Evolutionary conservation across 2,797 vertebrate species (phyloP).

Genomic region (Sandelia bainsii): DNA sequence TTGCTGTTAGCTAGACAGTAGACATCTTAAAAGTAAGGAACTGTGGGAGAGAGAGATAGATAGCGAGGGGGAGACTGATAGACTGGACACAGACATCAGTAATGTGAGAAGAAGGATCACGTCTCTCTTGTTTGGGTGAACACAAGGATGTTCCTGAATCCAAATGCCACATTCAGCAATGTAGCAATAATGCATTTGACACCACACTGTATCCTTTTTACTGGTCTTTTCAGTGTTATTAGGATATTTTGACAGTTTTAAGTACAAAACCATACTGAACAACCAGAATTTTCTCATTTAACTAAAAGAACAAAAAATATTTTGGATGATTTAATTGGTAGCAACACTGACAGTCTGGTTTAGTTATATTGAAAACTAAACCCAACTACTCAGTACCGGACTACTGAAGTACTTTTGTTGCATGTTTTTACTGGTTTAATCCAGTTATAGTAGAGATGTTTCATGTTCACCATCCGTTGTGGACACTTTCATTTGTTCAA

Average conservation of each 20-base stretch:
- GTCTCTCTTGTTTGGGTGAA: conserved; percentile 14
- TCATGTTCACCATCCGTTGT: background rate
- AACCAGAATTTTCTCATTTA: no score
- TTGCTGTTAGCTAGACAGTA: conserved; percentile 46
- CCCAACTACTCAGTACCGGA: no score
- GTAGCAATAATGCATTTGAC: conserved; percentile 17
- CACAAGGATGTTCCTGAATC: conserved; percentile 8
- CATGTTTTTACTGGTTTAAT: background rate
- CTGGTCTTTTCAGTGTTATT: background rate
- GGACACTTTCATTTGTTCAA: no score
- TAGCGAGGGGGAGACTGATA: background rate
- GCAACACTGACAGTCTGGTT: background rate
- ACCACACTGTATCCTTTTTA: conserved; percentile 1
- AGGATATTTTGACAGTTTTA: background rate
- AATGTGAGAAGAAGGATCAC: conserved; percentile 41
- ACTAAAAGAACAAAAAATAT: no score
- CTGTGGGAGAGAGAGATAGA: background rate
- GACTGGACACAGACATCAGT: conserved; percentile 25
- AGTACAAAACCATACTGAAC: no score
- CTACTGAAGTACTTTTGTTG: background rate
- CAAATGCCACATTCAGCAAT: conserved; percentile 19
- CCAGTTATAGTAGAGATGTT: background rate
- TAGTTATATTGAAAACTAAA: no score
- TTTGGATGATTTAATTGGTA: no score
- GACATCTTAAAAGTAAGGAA: conserved; percentile 16